phyloP scores from a whole-genome alignment of 2,888 invertebrate species.

The Chymomyza fuscimana region DNA sequence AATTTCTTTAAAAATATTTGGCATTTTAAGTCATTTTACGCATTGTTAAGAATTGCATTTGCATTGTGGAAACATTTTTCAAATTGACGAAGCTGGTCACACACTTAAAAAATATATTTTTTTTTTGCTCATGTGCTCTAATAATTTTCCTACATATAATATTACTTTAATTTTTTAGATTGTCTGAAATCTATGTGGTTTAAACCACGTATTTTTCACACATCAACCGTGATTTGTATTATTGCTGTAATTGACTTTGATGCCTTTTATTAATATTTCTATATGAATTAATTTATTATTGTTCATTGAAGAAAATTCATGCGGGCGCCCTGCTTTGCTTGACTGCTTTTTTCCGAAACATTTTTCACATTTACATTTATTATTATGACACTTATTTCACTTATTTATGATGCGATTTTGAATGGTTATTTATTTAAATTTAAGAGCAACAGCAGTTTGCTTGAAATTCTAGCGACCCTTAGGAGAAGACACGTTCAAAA shows the following conservation, averaged over 20 bases:
- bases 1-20: too few species aligned
- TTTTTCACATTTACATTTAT: neutral
- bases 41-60: too few species aligned
- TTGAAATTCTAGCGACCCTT: too few species aligned
- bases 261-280: neutral
- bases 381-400: neutral
- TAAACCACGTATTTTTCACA: neutral
- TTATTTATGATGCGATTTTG: neutral
- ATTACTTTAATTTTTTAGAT: neutral
- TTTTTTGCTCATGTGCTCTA: too few species aligned
- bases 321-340: neutral
- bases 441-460: too few species aligned
- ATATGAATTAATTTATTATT: neutral
- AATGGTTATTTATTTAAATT: neutral
- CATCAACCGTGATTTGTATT: neutral
- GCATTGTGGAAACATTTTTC: too few species aligned
- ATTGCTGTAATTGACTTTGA: neutral
- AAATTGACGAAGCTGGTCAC: too few species aligned
- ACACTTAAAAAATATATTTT: too few species aligned
- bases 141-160: too few species aligned
- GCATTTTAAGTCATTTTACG: too few species aligned
- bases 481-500: too few species aligned
- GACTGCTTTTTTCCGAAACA: neutral
- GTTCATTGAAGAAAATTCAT: neutral
- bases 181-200: neutral